Conservation (phyloP, 2,113 vertebrate genomes). For the Climacteris rufus region DNA sequence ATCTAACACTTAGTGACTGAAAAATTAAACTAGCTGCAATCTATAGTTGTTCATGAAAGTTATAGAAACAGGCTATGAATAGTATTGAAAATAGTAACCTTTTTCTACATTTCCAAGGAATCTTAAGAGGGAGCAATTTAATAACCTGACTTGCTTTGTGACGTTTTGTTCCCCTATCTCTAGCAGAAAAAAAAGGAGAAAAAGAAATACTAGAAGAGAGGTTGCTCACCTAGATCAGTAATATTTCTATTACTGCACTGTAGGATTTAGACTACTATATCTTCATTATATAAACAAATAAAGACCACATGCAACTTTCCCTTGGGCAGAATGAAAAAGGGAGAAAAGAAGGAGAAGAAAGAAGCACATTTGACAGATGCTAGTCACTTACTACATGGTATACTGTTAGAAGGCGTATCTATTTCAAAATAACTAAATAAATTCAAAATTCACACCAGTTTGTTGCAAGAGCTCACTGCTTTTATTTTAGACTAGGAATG, state of each 20-base stretch:
- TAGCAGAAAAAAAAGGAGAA: background rate
- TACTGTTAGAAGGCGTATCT: background rate
- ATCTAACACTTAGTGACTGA: background rate
- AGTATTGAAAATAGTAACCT: background rate
- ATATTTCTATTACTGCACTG: background rate
- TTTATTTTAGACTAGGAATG: slow-evolving; percentile 34
- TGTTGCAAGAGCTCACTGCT: slow-evolving; percentile 5
- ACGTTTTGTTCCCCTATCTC: background rate
- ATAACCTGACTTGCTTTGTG: background rate
- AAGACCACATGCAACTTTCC: background rate
- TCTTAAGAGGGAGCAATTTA: background rate
- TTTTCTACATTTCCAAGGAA: background rate
- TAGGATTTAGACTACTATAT: background rate
- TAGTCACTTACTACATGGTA: background rate
- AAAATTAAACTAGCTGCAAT: background rate
- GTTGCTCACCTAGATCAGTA: background rate
- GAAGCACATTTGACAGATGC: background rate
- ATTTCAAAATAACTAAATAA: slow-evolving; percentile 34
- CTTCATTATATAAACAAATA: background rate
- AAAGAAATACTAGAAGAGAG: background rate
- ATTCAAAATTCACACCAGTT: slow-evolving; percentile 49
- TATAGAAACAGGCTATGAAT: background rate
- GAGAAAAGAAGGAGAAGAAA: background rate
- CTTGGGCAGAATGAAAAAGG: background rate
- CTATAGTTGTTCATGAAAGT: background rate